These are phyloP conservation scores for Menidia beryllina DNA, from an alignment of 2,113 vertebrate genomes.

Conservation along the genomic window DNA sequence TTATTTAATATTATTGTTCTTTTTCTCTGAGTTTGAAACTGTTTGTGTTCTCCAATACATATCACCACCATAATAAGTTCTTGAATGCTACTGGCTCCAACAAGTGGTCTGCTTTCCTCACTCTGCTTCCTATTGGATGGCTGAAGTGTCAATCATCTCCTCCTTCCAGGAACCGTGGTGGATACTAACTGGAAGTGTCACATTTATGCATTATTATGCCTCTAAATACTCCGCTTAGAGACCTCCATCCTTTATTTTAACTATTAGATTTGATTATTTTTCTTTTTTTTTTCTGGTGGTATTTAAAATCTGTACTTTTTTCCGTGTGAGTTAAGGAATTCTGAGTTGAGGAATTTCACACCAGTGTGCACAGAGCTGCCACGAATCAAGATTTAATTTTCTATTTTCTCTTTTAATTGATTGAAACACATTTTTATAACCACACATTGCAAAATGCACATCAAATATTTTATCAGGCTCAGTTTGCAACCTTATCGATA, in stretches of 20 bases:
- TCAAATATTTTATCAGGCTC: slow-evolving; percentile 92
- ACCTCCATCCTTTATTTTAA: too few species aligned
- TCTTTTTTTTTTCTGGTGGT: too few species aligned
- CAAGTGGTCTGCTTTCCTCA: slow-evolving; percentile 64
- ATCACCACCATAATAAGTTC: slow-evolving; percentile 34
- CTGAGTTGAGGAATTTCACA: neutral
- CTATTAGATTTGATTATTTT: too few species aligned
- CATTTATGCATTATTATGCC: slow-evolving; percentile 3
- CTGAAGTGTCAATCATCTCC: slow-evolving; percentile 63
- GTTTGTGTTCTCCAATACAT: slow-evolving; percentile 18
- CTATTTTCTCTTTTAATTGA: slow-evolving; percentile 81
- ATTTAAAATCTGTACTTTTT: too few species aligned
- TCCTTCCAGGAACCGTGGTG: slow-evolving; percentile 19
- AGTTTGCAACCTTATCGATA: slow-evolving; percentile 93
- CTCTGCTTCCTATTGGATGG: slow-evolving; percentile 61
- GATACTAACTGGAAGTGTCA: slow-evolving; percentile 47
- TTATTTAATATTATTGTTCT: too few species aligned
- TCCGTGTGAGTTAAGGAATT: too few species aligned
- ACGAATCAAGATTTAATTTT: slow-evolving; percentile 48
- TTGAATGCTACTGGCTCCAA: slow-evolving; percentile 59
- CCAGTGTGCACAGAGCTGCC: slow-evolving; percentile 27
- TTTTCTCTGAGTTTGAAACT: neutral
- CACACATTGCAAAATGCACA: slow-evolving; percentile 90
- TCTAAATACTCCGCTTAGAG: neutral
- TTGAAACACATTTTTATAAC: slow-evolving; percentile 85